Percentiles rank a stretch among this genome's conserved stretches.
These are phyloP conservation scores for Wasmannia auropunctata DNA, from an alignment of 1,140 invertebrate genomes.

Conservation along the genomic window DNA sequence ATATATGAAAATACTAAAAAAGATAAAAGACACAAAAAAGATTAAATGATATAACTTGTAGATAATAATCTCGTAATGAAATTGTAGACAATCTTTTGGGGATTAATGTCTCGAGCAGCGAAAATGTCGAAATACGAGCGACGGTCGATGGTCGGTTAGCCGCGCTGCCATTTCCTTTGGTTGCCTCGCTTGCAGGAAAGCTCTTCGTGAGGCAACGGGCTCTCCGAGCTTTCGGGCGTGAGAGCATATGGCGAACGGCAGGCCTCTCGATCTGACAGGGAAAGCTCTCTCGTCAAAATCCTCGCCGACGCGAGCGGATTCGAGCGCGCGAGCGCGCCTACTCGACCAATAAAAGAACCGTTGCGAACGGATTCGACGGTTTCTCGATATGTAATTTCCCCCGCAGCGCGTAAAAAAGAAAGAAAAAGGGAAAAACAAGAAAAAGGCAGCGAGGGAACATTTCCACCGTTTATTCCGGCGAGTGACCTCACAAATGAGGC, in stretches of 20 bases:
- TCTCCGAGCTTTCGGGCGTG: constrained; percentile 30
- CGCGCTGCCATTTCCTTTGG: constrained; percentile 35
- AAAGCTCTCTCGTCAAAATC: constrained; percentile 58
- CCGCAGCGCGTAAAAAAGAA: constrained; percentile 6
- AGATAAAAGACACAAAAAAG: neutral
- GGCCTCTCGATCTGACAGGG: constrained; percentile 44
- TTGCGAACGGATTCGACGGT: constrained; percentile 54
- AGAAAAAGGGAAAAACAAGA: neutral
- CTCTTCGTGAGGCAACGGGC: neutral
- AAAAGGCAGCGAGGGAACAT: neutral
- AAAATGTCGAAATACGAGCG: constrained; percentile 14
- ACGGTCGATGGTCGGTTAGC: neutral
- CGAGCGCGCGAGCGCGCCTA: neutral
- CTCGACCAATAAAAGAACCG: constrained; percentile 55
- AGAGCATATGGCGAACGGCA: constrained; percentile 31
- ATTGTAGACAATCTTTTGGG: neutral
- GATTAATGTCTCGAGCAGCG: constrained; percentile 12
- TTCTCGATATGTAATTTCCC: constrained; percentile 60
- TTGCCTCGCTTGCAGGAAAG: constrained; percentile 5
- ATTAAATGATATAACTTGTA: neutral
- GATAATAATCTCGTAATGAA: neutral
- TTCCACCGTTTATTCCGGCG: constrained; percentile 51
- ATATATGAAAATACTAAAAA: neutral
- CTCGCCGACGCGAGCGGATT: constrained; percentile 32
- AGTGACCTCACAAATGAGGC: constrained; percentile 57